Base-by-base conservation (phyloP, 2,888 invertebrate genomes). In the Polydrusus pterygomalis region DNA sequence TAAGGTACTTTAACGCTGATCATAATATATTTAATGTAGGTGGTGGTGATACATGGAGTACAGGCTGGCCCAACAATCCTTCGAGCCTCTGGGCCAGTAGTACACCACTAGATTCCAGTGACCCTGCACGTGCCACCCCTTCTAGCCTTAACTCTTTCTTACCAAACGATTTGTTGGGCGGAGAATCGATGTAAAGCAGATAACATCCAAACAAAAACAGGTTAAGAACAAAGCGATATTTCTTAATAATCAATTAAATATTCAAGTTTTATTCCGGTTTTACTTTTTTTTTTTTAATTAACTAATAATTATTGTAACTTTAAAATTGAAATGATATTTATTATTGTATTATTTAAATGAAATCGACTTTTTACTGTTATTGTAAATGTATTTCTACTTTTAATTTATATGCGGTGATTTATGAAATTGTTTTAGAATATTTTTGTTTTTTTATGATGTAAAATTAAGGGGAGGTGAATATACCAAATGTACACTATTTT, bases 61-160 rank as follows among this genome's bases (percentile, higher is more conserved):
- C 73, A 25, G 89, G 88, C 78, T 89, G 88, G 89, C 86, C 87
- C 76, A 88, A 88, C 79, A 88, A 87, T 79, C 82, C 87, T 70
- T 79, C 86, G 73, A 89, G 89, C 77, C 89, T 94, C 82, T 95
- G 95, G 95, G 92, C 91, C 78, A 89, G 90, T 83, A 89, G 90
- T 83, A 88, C 90, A 68, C 88, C 90, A 30, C 85, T 91, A 81
- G 91, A 91, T 81, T 91, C 91, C 84, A 89, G 90, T 84, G 93
- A 94, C 88, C 93, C 93, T 84, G 93, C 95, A 87, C 92, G 95
- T 79, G 93, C 94, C 84, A 95, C 95, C 80, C 95, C 95, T 79
- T 95, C 95, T 84, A 94, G 94, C 84, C 92, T 96, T 86, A 95
- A 95, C 90, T 94, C 95, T 83, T 95, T 94, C 91, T 92, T 96